A percentile compares a stretch with the other conserved stretches of the same genome.
These are phyloP conservation scores for Plectrocnemia conspersa DNA, from an alignment of 1,140 invertebrate genomes.

Conservation along the genomic window DNA sequence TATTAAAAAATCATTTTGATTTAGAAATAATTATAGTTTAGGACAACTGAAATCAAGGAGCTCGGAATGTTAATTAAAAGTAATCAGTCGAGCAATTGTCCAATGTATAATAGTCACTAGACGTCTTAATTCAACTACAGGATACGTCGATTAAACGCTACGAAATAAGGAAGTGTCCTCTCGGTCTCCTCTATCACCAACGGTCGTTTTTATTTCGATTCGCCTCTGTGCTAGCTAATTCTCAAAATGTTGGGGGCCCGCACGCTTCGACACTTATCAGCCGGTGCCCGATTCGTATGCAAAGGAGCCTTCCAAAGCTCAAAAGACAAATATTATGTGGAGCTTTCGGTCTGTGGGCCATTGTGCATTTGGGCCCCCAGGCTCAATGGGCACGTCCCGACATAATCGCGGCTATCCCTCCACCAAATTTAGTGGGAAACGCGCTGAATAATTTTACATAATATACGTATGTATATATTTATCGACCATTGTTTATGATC, in stretches of 20 bases:
- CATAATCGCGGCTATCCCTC: constrained; percentile 12
- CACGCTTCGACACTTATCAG: background rate
- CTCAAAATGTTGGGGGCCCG: background rate
- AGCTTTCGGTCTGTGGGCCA: constrained; percentile 3
- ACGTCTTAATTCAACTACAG: constrained; percentile 16
- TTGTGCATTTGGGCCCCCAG: background rate
- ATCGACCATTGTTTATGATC: background rate
- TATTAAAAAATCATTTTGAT: too few relatives aligned
- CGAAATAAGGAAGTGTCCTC: constrained; percentile 15
- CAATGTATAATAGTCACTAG: too few relatives aligned
- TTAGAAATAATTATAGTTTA: too few relatives aligned
- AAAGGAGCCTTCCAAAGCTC: constrained; percentile 6
- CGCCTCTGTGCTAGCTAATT: too few relatives aligned
- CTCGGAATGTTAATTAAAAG: too few relatives aligned
- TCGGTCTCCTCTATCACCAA: background rate
- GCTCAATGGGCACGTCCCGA: constrained; percentile 16
- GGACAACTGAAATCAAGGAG: too few relatives aligned
- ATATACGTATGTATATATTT: constrained; percentile 13
- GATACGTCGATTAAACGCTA: constrained; percentile 14
- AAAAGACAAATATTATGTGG: constrained; percentile 9
- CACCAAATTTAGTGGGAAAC: constrained; percentile 12
- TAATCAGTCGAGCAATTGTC: background rate
- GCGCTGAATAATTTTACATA: constrained; percentile 20
- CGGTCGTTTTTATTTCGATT: too few relatives aligned
- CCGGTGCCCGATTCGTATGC: constrained; percentile 13